Conservation (phyloP, 2,113 vertebrate genomes). For the Chauna torquata region DNA sequence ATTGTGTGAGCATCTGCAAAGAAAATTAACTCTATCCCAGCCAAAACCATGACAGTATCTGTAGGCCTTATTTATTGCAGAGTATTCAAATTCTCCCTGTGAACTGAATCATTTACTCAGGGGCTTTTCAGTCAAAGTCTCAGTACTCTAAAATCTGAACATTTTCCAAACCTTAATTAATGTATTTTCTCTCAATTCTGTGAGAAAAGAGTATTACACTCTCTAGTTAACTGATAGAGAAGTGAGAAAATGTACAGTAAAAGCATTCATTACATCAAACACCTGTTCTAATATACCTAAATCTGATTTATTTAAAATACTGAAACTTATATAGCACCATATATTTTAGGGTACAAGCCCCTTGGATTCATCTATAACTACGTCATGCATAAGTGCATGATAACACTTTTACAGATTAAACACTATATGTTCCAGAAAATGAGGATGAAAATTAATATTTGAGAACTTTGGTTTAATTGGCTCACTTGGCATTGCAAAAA, state of each 20-base stretch:
- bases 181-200: background rate
- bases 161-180: constrained; percentile 45
- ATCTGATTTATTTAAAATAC: background rate
- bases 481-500: background rate
- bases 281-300: background rate
- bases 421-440: background rate
- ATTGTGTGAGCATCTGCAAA: too few relatives aligned
- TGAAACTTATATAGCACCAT: background rate
- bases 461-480: background rate
- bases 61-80: background rate
- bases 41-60: background rate
- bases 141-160: constrained; percentile 18
- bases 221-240: constrained; percentile 1
- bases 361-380: background rate
- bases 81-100: background rate
- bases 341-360: background rate
- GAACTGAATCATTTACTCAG: background rate
- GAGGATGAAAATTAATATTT: background rate
- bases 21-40: too few relatives aligned
- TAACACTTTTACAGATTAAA: background rate
- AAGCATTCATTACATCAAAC: background rate
- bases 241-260: constrained; percentile 9
- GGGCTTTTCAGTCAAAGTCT: constrained; percentile 6
- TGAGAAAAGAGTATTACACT: constrained; percentile 29
- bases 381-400: background rate